phyloP scores from a whole-genome alignment of 2,113 vertebrate species.

The Pycnonotus jocosus region DNA sequence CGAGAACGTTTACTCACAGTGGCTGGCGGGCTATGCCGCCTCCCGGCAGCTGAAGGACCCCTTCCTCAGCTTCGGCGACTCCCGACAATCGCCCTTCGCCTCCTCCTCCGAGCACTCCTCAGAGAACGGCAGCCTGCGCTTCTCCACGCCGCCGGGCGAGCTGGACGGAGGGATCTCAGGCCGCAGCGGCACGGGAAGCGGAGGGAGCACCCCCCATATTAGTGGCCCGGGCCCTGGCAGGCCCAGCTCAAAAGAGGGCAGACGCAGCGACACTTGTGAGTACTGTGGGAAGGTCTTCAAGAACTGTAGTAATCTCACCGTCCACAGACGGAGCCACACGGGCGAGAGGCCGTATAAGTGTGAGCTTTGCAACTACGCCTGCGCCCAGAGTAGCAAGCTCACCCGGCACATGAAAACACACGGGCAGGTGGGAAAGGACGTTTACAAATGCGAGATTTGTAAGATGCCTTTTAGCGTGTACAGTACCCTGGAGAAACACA shows the following conservation, averaged over 20 bases:
- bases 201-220: constrained; percentile 97
- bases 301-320: constrained; percentile 99
- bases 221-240: constrained; percentile 90
- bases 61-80: constrained; percentile 97
- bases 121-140: constrained; percentile 98
- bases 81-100: constrained; percentile 99
- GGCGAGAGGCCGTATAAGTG: constrained; percentile 99
- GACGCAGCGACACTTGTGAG: constrained; percentile 98
- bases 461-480: constrained; percentile 99
- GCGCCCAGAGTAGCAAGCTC: constrained; percentile 99
- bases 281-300: constrained; percentile 99
- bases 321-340: constrained; percentile 99
- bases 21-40: constrained; percentile 96
- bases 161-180: constrained; percentile 96
- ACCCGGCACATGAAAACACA: constrained; percentile 99
- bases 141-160: constrained; percentile 96
- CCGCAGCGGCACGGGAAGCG: constrained; percentile 95
- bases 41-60: constrained; percentile 99
- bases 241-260: constrained; percentile 97
- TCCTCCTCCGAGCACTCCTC: constrained; percentile 98
- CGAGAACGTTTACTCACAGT: constrained; percentile 99
- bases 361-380: constrained; percentile 99
- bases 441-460: constrained; percentile 99
- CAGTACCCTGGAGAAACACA: constrained; percentile 99
- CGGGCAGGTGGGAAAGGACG: constrained; percentile 99